Evolutionary conservation across 2,113 vertebrate species (phyloP).

Genomic region (Alouatta palliata): DNA sequence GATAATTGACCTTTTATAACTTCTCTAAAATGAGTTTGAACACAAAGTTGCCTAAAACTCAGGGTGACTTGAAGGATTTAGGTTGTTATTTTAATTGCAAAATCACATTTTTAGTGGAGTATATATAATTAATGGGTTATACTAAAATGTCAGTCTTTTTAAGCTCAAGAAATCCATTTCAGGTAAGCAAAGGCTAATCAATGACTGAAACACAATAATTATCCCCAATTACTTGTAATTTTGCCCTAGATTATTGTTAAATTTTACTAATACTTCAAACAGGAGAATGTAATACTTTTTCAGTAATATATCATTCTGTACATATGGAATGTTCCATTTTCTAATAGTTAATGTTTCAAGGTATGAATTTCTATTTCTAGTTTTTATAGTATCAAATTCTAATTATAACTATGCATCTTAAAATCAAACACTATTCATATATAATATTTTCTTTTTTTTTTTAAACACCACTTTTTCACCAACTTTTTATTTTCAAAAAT

Average conservation of each 20-base stretch:
- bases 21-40: background rate
- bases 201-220: background rate
- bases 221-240: background rate
- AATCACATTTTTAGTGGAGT: background rate
- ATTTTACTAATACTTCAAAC: background rate
- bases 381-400: background rate
- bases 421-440: background rate
- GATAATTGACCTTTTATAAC: background rate
- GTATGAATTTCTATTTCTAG: background rate
- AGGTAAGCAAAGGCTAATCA: background rate
- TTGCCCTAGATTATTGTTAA: background rate
- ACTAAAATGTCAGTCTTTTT: background rate
- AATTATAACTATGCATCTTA: background rate
- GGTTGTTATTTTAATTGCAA: background rate
- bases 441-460: no score
- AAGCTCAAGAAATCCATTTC: background rate
- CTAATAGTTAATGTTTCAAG: background rate
- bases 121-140: background rate
- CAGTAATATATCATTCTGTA: background rate
- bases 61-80: background rate
- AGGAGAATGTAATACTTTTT: background rate
- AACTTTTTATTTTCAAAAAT: slow-evolving; percentile 43
- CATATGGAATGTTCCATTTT: background rate
- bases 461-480: background rate
- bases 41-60: background rate